Base-by-base conservation (phyloP, 2,113 vertebrate genomes). In the Oncorhynchus tshawytscha region DNA sequence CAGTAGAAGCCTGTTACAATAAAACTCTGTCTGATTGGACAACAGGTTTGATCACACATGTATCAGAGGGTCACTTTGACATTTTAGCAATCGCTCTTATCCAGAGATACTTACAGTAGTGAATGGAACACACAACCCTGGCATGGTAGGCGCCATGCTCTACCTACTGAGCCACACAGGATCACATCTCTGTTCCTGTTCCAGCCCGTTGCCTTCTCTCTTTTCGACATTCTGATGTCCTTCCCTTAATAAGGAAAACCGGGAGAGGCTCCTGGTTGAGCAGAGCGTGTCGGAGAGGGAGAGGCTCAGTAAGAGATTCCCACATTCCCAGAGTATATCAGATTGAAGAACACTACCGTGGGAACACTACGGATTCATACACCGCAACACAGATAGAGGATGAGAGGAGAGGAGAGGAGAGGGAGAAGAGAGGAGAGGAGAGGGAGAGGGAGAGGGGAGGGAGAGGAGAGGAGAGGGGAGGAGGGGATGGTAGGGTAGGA, bases 231-330 rank as follows among this genome's bases (percentile, higher is more conserved):
- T 79, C 73, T 49, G 48, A n/a, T 76, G 20, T 25, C 29, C 20
- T 39, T 69, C 22, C 65, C 65, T 71, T 72, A 86, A 74, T 70
- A 78, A 48, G 70, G 66, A 75, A 60, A 69, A 34, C 73, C 49
- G 65, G 34, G 79, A 80, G 73, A 62, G 51, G 67, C 54, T 49
- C 18, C 51, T 9, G 15, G 29, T 29, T 67, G 72, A 75, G 66
- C 4, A 3, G 57, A 80, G 22, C 59, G 57, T 77, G 74, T 62
- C 18, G 34, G 65, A 24, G 24, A 45, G 39, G 39, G 67, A 70
- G 69, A 78, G 75, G 74, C 79, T 87, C 82, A 87, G 87, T 86
- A 87, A 71, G 75, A 82, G 81, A 86, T 87, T 87, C 84, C 85
- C 87, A 81, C 82, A 86, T 86, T 87, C 82, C 83, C 87, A 78